Evolutionary conservation across 2,797 vertebrate genomes (phyloP), one percentile per base, ranked within the genome.

Genomic region (Steatocranus sp.): DNA sequence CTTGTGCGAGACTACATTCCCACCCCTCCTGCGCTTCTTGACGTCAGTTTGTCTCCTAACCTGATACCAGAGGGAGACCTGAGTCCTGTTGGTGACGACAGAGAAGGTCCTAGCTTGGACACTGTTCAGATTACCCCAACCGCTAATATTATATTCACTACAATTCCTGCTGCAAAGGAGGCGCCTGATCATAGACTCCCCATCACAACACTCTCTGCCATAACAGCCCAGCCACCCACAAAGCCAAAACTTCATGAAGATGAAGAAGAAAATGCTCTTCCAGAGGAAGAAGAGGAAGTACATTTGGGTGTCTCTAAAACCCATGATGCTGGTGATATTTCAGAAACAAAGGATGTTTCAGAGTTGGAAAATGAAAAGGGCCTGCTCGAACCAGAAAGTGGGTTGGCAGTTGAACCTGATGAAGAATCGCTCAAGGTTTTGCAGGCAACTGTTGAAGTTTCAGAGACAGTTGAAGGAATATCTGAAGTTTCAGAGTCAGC

Each of bases 151-250:
- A 18, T 84, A 53, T 68, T 93, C 12, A 91, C 90, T 17, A 79
- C 91, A 3, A 56, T 75, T 34, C 3, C 83, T 18, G 32, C 41
- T 11, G 83, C 11, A 41, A 66, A 82, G 25, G 87, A 84, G 14
- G 3, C 1, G 1, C 36, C 75, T 23, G 79, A 88, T 38, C 25
- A 23, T 1, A 75, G 17, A 51, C 56, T 84, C 8, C 32, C 77
- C 15, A 18, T 90, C 8, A 93, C 90, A 1, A 92, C 90, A 1
- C 81, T 91, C 3, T 80, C 92, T 6, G 79, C 76, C 18, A n/a
- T 94, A 80, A 95, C 92, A 2, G 85, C 83, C n/a, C 94, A 95
- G 79, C 86, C 89, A 6, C 82, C 92, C 11, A 93, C 94, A 6
- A 82, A 88, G 75, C 43, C 81, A 5, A 53, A 73, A 12, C 66